These are phyloP conservation scores for Platycheirus rosarum DNA, from an alignment of 2,888 invertebrate genomes.

Conservation along the genomic window DNA sequence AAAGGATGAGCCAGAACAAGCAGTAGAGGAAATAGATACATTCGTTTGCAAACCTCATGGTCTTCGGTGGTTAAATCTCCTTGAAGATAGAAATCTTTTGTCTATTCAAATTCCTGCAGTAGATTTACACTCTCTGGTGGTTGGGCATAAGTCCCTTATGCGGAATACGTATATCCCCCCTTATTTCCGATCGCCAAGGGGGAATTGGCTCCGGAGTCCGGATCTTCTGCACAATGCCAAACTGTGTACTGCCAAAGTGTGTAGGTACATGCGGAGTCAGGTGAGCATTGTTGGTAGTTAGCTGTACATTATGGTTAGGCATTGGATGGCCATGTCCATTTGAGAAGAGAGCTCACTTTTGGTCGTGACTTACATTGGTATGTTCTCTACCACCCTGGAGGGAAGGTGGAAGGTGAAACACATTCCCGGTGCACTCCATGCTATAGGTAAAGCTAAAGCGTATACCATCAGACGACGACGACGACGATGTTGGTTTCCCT, in stretches of 20 bases:
- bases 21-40: constrained; percentile 6
- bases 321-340: constrained; percentile 45
- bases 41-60: constrained; percentile 16
- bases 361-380: constrained; percentile 61
- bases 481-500: constrained; percentile 54
- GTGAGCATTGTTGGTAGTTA: not conserved
- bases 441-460: not conserved
- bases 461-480: no score
- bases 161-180: not conserved
- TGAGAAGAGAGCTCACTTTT: constrained; percentile 35
- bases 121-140: constrained; percentile 29
- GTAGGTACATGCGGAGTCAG: constrained; percentile 8
- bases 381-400: constrained; percentile 17
- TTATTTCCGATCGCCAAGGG: constrained; percentile 1
- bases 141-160: constrained; percentile 53
- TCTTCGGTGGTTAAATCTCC: constrained; percentile 45
- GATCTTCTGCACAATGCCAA: constrained; percentile 15
- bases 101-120: constrained; percentile 56
- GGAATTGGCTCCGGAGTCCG: constrained; percentile 48
- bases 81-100: constrained; percentile 65
- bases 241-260: not conserved
- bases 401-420: not conserved
- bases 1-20: not conserved
- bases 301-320: constrained; percentile 47
- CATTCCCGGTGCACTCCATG: not conserved